These are phyloP conservation scores for Dasysyrphus tricinctus DNA, from an alignment of 2,888 invertebrate species.

Conservation along the genomic window DNA sequence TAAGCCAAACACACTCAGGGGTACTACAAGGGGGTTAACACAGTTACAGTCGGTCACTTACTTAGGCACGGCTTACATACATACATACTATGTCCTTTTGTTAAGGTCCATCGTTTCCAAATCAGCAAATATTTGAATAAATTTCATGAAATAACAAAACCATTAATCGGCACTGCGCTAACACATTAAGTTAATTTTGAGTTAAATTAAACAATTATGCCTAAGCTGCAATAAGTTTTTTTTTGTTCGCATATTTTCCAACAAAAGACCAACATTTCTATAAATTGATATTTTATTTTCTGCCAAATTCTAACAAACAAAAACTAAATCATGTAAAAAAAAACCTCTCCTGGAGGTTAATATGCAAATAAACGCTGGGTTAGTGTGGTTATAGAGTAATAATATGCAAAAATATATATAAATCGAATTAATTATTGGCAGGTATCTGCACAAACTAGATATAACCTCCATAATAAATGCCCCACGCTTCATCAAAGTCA, in stretches of 20 bases:
- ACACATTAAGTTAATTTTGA: too few relatives aligned
- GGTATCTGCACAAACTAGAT: not conserved
- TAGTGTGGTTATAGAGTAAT: not conserved
- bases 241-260: not conserved
- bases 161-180: too few relatives aligned
- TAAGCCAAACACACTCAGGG: too few relatives aligned
- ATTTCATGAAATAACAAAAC: too few relatives aligned
- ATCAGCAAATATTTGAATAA: too few relatives aligned
- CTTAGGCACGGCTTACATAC: too few relatives aligned
- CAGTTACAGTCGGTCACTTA: too few relatives aligned
- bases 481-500: not conserved
- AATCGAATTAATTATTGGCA: not conserved
- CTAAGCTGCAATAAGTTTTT: too few relatives aligned
- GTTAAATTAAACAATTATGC: too few relatives aligned
- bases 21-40: too few relatives aligned
- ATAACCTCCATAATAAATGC: not conserved
- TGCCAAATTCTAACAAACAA: not conserved
- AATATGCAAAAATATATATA: conserved; percentile 18
- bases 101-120: too few relatives aligned
- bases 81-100: too few relatives aligned
- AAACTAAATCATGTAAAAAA: not conserved
- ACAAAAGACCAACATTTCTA: not conserved
- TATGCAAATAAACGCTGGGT: not conserved
- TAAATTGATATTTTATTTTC: not conserved
- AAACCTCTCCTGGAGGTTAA: not conserved